phyloP scores from a whole-genome alignment of 2,888 invertebrate genomes.

The Pammene fasciana region DNA sequence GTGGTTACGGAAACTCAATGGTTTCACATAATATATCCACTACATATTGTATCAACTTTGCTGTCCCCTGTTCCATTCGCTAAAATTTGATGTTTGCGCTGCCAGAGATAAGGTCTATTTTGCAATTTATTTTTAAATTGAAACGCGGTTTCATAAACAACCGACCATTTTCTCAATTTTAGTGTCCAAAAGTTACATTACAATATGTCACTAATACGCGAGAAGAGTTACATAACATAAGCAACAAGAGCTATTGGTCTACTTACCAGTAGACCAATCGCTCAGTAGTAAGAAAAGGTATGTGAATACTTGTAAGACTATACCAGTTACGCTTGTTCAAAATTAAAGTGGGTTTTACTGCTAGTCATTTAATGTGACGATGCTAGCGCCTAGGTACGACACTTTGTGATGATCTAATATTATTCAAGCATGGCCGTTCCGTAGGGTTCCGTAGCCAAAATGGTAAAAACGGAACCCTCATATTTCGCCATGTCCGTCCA shows the following conservation, averaged over 20 bases:
- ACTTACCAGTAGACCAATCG: conserved; percentile 54
- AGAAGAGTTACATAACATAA: conserved; percentile 59
- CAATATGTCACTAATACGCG: conserved; percentile 60
- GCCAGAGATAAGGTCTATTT: not conserved
- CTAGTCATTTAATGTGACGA: conserved; percentile 59
- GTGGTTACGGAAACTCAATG: conserved; percentile 43
- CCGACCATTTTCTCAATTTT: conserved; percentile 43
- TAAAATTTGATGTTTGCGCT: not conserved
- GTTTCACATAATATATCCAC: conserved; percentile 13
- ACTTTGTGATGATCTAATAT: too few relatives aligned
- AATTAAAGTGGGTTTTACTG: conserved; percentile 3
- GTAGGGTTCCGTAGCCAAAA: too few relatives aligned
- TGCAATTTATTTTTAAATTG: not conserved
- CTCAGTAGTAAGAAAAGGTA: conserved; percentile 43
- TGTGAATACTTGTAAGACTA: not conserved
- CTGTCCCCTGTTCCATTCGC: not conserved
- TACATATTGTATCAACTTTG: not conserved
- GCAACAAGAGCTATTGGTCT: conserved; percentile 45
- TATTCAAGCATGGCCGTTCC: too few relatives aligned
- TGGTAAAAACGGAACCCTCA: too few relatives aligned
- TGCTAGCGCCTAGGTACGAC: conserved; percentile 32
- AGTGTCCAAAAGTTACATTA: conserved; percentile 43
- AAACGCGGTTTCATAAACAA: conserved; percentile 44
- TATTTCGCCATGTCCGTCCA: too few relatives aligned
- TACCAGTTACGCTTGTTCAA: not conserved